A percentile compares a stretch with the other conserved stretches of the same genome.
Conservation (phyloP, 64 coral and sea anemone genomes). For the Catalaphyllia jardinei region DNA sequence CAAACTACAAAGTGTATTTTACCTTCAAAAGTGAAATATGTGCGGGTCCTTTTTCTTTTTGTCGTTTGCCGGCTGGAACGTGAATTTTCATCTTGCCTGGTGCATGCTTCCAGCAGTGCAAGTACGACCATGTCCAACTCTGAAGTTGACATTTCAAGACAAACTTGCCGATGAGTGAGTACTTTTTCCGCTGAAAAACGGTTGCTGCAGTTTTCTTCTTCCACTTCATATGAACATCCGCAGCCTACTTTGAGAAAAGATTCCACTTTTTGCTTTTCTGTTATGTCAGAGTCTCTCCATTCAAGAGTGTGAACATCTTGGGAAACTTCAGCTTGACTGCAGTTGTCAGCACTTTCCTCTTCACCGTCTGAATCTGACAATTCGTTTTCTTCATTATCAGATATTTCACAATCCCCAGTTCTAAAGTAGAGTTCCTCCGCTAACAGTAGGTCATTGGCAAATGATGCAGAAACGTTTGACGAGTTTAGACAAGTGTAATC, state of each 20-base stretch:
- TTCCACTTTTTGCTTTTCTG: background rate
- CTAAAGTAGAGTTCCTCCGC: too few relatives aligned
- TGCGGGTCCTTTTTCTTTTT: background rate
- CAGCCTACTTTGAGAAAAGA: background rate
- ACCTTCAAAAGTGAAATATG: slow-evolving; percentile 29
- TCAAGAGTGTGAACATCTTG: too few relatives aligned
- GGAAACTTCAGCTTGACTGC: too few relatives aligned
- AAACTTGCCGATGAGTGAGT: background rate
- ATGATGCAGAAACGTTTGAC: background rate
- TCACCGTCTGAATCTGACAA: too few relatives aligned
- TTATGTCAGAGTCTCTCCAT: too few relatives aligned
- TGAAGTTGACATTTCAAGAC: background rate
- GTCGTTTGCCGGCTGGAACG: background rate
- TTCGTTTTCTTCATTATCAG: too few relatives aligned
- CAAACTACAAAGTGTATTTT: background rate
- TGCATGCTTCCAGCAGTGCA: slow-evolving; percentile 1
- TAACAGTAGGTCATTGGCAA: background rate
- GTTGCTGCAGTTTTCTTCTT: background rate
- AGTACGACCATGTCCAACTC: slow-evolving; percentile 22
- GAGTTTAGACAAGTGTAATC: background rate
- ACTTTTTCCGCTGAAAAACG: slow-evolving; percentile 6
- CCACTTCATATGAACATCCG: background rate
- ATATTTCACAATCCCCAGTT: too few relatives aligned
- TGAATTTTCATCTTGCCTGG: background rate
- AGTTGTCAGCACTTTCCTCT: too few relatives aligned